Conservation (phyloP, 2,888 invertebrate genomes). For the Ellobium chinense region DNA sequence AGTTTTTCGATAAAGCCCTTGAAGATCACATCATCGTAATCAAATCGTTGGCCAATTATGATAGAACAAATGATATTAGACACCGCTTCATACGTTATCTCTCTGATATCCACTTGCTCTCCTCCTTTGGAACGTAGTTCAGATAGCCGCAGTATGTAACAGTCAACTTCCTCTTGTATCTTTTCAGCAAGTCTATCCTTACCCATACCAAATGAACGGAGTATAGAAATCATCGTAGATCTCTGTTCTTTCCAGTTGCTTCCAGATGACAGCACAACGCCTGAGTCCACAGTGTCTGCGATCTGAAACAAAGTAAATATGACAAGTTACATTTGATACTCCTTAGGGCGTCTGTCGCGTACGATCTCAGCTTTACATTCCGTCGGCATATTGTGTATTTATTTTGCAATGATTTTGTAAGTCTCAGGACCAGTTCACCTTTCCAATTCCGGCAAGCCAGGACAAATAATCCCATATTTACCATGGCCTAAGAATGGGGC, state of each 20-base stretch:
- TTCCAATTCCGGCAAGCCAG: too few species aligned
- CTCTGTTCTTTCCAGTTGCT: neutral
- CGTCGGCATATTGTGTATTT: too few species aligned
- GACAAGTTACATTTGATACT: too few species aligned
- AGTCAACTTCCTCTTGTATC: neutral
- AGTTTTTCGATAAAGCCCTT: neutral
- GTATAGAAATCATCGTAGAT: neutral
- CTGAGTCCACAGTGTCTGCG: neutral
- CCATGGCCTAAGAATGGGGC: too few species aligned
- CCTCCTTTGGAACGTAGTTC: neutral
- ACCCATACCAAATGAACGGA: neutral
- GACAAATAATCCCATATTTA: too few species aligned
- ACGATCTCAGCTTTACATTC: too few species aligned
- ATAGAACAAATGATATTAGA: constrained; percentile 5
- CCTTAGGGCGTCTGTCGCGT: too few species aligned
- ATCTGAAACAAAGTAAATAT: neutral
- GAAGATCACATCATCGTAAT: neutral
- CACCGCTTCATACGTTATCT: neutral
- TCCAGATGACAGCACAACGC: neutral
- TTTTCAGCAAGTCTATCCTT: constrained; percentile 3
- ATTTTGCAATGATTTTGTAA: too few species aligned
- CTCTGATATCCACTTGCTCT: neutral
- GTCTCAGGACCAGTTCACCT: too few species aligned
- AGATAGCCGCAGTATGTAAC: neutral
- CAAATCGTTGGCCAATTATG: neutral